phyloP scores from a whole-genome alignment of 1,140 invertebrate species.

The Philopotamus ludificatus region DNA sequence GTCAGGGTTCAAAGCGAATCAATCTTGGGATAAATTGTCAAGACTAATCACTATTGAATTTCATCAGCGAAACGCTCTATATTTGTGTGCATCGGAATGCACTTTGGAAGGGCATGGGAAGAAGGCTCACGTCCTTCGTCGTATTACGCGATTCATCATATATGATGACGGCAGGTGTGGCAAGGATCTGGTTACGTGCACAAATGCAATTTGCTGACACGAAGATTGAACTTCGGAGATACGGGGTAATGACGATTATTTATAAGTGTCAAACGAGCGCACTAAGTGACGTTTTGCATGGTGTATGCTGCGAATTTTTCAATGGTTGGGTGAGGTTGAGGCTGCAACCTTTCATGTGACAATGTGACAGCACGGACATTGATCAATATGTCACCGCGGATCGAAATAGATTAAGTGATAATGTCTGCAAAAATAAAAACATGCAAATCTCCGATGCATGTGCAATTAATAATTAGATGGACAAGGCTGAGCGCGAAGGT shows the following conservation, averaged over 20 bases:
- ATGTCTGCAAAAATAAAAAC: no score
- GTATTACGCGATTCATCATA: not conserved
- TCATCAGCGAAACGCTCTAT: not conserved
- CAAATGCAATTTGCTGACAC: not conserved
- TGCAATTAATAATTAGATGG: no score
- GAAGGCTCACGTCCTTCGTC: no score
- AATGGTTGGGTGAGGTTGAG: constrained; percentile 2
- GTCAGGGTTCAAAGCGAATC: not conserved
- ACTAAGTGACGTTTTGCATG: not conserved
- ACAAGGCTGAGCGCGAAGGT: no score
- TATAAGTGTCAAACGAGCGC: not conserved
- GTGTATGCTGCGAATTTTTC: not conserved
- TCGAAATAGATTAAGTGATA: no score
- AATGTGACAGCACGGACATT: not conserved
- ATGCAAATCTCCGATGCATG: no score
- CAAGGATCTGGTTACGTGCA: not conserved
- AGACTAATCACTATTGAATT: not conserved
- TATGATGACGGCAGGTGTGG: not conserved
- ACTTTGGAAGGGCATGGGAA: no score
- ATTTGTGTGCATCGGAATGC: no score
- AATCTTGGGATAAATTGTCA: not conserved
- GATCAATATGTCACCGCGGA: no score
- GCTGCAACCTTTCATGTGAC: not conserved
- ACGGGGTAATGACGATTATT: not conserved
- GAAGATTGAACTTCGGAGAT: not conserved